Conservation (phyloP, 1,140 invertebrate genomes). For the Anastatus disparis region DNA sequence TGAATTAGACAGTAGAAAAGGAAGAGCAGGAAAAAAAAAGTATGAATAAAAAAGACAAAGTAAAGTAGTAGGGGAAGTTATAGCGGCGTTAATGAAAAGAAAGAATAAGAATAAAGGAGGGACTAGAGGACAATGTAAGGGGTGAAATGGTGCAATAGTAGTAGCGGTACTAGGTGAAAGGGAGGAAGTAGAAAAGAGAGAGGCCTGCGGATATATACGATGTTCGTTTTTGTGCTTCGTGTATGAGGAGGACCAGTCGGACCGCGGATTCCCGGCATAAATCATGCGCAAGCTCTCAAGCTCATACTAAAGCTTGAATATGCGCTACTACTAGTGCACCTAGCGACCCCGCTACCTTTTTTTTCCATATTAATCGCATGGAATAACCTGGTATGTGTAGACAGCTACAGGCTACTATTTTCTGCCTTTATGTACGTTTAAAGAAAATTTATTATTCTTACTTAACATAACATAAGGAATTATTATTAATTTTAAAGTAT, state of each 20-base stretch:
- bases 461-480: too few species aligned
- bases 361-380: too few species aligned
- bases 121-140: not conserved
- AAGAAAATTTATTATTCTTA: too few species aligned
- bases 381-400: too few species aligned
- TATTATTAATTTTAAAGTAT: too few species aligned
- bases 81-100: constrained; percentile 15
- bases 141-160: not conserved
- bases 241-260: constrained; percentile 15
- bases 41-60: not conserved
- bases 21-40: not conserved
- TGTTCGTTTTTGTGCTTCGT: constrained; percentile 37
- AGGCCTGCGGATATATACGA: not conserved
- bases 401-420: too few species aligned
- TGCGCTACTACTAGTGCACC: not conserved
- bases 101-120: not conserved
- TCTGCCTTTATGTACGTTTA: too few species aligned
- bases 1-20: not conserved
- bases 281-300: constrained; percentile 41
- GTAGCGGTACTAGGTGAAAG: not conserved
- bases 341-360: not conserved
- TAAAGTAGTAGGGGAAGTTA: not conserved
- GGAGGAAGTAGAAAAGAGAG: not conserved
- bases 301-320: constrained; percentile 37
- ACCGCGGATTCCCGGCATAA: constrained; percentile 45